Base-by-base conservation (phyloP, 2,888 invertebrate species). In the Rhimphoctona megacephalus region DNA sequence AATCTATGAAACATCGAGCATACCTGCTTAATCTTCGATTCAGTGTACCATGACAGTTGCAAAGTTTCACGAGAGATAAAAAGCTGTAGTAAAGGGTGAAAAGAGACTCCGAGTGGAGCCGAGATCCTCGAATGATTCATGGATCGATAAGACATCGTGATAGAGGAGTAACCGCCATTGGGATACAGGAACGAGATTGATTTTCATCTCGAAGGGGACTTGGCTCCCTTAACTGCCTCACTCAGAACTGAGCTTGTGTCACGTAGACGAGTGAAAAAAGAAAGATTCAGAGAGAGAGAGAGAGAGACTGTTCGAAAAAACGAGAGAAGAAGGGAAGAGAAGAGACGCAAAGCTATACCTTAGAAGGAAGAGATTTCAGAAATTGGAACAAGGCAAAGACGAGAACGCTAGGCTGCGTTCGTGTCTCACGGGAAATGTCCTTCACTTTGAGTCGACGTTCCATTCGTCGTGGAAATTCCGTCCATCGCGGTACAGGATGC, bases 361-460 rank as follows among this genome's bases (percentile, higher is more conserved):
- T 73, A 11, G 61, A 66, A 33, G 66, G 81, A 61, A 84, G 74
- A 22, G 81, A 76, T 64, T 79, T 54, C 66, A 84, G 86, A 84
- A 86, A 84, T 86, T 84, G 86, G 83, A 86, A 84, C 86, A 84
- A 84, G 86, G 84, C 54, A 86, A 83, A 85, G 83, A 70, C 74
- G 80, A 80, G 83, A 73, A 77, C 77, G 81, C 43, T 22, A 54
- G 73, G 57, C 67, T 74, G 80, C 46, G 69, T 79, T 73, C 54
- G 54, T 57, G 79, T 70, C 85, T 85, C 90, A n/a, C 83, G 91
- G 91, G 91, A 91, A 91, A 91, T 91, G 91, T 90, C 88, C 87
- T 89, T 89, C 87, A 87, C 89, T 88, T 86, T 86, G 87, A 49
- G 69, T 87, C 88, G 83, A 83, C 81, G 86, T 86, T 81, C 81